A percentile compares a stretch with the other conserved stretches of the same genome.
These are phyloP conservation scores for Ictidomys tridecemlineatus DNA, from an alignment of 2,113 vertebrate genomes.

Conservation along the genomic window DNA sequence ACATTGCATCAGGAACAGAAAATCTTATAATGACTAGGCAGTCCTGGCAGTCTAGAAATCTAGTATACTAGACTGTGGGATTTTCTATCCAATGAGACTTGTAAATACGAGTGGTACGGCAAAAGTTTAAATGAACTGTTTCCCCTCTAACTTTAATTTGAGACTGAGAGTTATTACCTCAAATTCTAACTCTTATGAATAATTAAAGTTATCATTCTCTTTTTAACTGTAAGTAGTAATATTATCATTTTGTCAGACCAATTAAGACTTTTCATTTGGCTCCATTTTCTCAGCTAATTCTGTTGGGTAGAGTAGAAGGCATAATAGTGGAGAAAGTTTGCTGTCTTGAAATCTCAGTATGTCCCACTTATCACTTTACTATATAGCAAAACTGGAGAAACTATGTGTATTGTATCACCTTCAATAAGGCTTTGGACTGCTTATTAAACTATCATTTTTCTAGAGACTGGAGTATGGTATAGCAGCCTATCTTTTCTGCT, in stretches of 20 bases:
- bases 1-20: neutral
- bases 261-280: neutral
- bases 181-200: neutral
- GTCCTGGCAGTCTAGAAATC: neutral
- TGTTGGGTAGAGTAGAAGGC: neutral
- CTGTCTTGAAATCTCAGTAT: neutral
- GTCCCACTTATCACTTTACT: neutral
- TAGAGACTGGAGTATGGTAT: neutral
- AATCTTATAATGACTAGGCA: neutral
- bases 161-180: neutral
- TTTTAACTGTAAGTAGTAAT: neutral
- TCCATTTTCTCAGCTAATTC: slow-evolving; percentile 15
- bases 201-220: neutral
- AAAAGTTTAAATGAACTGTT: neutral
- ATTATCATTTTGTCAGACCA: neutral
- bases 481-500: neutral
- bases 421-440: neutral
- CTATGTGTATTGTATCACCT: neutral
- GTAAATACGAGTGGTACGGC: neutral
- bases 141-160: neutral
- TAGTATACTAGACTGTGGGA: neutral
- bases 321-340: neutral
- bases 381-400: neutral
- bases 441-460: neutral
- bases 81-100: neutral